These are phyloP conservation scores for Actenoides lindsayi DNA, from an alignment of 2,113 vertebrate genomes.

Conservation along the genomic window DNA sequence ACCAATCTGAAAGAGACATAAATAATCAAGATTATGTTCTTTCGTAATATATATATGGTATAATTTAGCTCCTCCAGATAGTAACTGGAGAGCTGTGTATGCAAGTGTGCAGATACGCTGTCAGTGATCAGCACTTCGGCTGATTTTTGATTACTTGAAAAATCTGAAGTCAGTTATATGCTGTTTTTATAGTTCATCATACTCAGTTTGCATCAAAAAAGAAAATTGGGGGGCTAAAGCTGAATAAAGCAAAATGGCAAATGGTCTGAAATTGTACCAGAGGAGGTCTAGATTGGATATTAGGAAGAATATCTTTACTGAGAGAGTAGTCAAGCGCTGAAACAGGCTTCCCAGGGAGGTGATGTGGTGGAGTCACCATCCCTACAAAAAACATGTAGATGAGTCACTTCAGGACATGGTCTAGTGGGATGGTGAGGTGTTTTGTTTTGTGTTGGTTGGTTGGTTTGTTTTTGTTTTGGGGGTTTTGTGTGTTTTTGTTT, in stretches of 20 bases:
- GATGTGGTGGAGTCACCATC: too few species aligned
- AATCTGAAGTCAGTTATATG: not conserved
- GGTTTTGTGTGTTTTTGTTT: too few species aligned
- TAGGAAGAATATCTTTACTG: too few species aligned
- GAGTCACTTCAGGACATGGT: too few species aligned
- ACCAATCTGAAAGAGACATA: not conserved
- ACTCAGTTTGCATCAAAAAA: not conserved
- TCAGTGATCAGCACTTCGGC: not conserved
- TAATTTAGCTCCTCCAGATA: not conserved
- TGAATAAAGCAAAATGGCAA: not conserved
- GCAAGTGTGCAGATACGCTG: not conserved
- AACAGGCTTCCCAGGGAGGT: too few species aligned
- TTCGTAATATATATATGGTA: not conserved
- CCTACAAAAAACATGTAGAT: too few species aligned
- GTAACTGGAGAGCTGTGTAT: not conserved
- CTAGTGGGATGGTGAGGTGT: too few species aligned
- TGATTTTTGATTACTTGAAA: not conserved
- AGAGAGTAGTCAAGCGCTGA: too few species aligned
- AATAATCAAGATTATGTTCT: not conserved
- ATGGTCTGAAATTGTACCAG: too few species aligned
- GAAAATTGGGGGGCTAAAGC: not conserved
- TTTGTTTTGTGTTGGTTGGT: too few species aligned
- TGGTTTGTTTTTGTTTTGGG: too few species aligned
- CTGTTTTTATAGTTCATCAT: not conserved
- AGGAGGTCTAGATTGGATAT: too few species aligned